Base-by-base conservation (phyloP, 2,797 vertebrate genomes). In the Cynopterus sphinx region DNA sequence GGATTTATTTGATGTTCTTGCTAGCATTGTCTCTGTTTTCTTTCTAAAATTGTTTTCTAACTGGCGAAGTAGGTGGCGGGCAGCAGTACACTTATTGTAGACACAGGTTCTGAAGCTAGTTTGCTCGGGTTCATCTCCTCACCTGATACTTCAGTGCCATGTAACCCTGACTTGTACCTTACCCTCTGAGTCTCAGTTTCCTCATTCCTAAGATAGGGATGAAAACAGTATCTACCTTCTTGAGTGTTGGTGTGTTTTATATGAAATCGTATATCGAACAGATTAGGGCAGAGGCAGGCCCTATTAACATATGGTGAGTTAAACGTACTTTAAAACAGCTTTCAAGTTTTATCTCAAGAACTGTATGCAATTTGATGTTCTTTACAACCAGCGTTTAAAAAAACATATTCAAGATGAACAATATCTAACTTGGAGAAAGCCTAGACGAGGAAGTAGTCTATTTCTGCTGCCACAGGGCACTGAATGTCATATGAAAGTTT, bases 381-480 rank as follows among this genome's bases (percentile, higher is more conserved):
- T 74, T 1, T 78, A 55, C 67, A 43, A 75, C 5, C 43, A 24
- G 89, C 57, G 26, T 79, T 73, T 61, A 51, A 86, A 71, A 22
- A 41, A 55, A 33, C 10, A 10, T 67, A 86, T 89, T 74, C 26
- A 24, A 41, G 85, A 63, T 75, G 49, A 93, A 81, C 28, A 73
- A 28, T 41, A 28, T 82, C 43, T 79, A 77, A 94, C 31, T 73
- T 82, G 39, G 79, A 94, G 75, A 73, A 90, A 93, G 26, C 13
- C 41, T 81, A 33, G 94, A 36, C 22, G 26, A 67, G 53, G 9
- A 71, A 51, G n/a, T 46, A 22, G 46, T 89, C 59, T 89, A 31
- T 89, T 94, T 97, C 82, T 96, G 36, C 78, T 57, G 49, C 67
- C 59, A 39, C 5, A 36, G 63, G 41, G 33, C 67, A 36, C 41